Evolutionary conservation across 1,140 invertebrate species (phyloP), one percentile per base, ranked within the genome.

Genomic region (Dinoponera quadriceps): DNA sequence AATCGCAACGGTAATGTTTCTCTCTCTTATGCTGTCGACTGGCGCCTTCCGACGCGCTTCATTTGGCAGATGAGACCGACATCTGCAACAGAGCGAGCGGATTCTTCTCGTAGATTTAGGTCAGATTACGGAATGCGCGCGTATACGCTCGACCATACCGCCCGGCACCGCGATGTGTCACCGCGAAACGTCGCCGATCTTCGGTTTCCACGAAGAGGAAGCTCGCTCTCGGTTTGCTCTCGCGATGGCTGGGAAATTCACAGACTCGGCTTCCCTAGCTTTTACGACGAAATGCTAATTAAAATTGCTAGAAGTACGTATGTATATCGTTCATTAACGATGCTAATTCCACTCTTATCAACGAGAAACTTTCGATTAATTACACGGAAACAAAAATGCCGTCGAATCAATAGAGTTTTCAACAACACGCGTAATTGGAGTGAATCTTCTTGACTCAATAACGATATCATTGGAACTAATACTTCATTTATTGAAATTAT

Each of bases 11-110:
- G 81, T 80, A 81, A 78, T 82, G 3, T 44, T 44, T 44, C 38
- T 44, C 38, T 9, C 38, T 44, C 38, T 11, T 44, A n/a, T n/a
- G n/a, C 49, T 16, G 63, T 69, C 54, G 60, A 78, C 60, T 84
- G 71, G 66, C 69, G 83, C 62, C 60, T 72, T 82, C 49, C 62
- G 89, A 89, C 73, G 83, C 88, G 90, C 90, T 92, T 91, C 89
- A 91, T 87, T 93, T 93, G 85, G 82, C 77, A 87, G 80, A 93
- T 90, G 90, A 91, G 85, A 89, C 86, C 85, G 90, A 85, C 92
- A 92, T 93, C 89, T 92, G 90, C 81, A 83, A 83, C 80, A 68
- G 85, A 78, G 68, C 71, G 75, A 65, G 75, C 82, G 81, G 74
- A 25, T 72, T 71, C 75, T 72, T 84, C 49, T 74, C 68, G 68